These are phyloP conservation scores for Eulithis prunata DNA, from an alignment of 2,888 invertebrate genomes.

Conservation along the genomic window DNA sequence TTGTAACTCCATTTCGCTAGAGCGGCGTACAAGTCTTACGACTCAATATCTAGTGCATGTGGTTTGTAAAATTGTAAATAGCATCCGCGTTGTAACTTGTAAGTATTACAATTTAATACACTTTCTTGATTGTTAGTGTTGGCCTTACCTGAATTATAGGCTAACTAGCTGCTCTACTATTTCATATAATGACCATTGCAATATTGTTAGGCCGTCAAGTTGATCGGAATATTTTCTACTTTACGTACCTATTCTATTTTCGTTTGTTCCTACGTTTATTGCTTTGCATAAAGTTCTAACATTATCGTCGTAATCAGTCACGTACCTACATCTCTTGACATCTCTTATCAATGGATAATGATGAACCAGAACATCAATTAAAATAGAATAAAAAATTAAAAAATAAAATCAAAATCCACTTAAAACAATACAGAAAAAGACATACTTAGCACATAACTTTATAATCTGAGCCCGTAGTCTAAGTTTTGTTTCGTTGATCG, in stretches of 20 bases:
- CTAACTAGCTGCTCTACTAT: constrained; percentile 8
- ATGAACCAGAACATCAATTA: no score
- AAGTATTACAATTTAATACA: constrained; percentile 26
- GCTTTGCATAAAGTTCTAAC: no score
- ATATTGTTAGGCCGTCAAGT: background rate
- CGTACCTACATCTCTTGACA: no score
- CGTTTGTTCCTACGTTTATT: background rate
- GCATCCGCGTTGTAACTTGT: constrained; percentile 27
- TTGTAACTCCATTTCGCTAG: constrained; percentile 35
- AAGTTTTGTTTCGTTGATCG: no score
- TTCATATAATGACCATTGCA: constrained; percentile 1
- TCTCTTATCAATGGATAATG: no score
- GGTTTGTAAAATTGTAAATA: constrained; percentile 39
- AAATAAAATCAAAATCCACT: no score
- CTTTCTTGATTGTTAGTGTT: constrained; percentile 25
- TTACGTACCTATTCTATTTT: background rate
- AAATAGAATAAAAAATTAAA: no score
- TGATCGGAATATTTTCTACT: background rate
- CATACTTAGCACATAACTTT: no score
- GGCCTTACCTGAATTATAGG: constrained; percentile 5
- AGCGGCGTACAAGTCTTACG: constrained; percentile 24
- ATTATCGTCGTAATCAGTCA: no score
- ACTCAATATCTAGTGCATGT: constrained; percentile 45
- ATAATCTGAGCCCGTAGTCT: no score
- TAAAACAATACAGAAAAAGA: no score